Conservation (phyloP, 2,888 invertebrate genomes). For the Furcula furcula region DNA sequence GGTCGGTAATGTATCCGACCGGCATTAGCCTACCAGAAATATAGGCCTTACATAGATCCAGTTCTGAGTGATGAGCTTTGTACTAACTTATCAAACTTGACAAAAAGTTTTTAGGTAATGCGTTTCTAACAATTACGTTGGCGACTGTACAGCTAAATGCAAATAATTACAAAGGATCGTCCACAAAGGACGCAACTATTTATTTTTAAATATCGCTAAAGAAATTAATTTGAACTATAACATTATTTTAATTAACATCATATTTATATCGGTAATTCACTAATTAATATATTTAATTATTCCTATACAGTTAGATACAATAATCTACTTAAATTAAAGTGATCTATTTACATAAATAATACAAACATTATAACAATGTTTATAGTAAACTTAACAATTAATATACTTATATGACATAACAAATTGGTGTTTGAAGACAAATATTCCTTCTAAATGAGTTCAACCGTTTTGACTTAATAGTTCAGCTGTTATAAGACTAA, state of each 20-base stretch:
- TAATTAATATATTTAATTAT: conserved; percentile 36
- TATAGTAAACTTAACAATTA: conserved; percentile 72
- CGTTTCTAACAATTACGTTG: conserved; percentile 13
- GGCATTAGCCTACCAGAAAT: too few relatives aligned
- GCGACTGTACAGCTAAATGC: conserved; percentile 56
- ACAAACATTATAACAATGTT: conserved; percentile 75
- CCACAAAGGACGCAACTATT: conserved; percentile 37
- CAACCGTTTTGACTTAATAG: too few relatives aligned
- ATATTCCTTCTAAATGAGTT: too few relatives aligned
- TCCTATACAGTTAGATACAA: conserved; percentile 40
- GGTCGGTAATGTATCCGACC: too few relatives aligned
- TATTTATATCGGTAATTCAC: conserved; percentile 52
- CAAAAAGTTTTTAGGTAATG: too few relatives aligned
- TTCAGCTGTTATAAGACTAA: too few relatives aligned
- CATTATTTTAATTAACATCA: conserved; percentile 41
- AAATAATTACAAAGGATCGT: conserved; percentile 32
- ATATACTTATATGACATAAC: conserved; percentile 74
- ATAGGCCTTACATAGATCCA: too few relatives aligned
- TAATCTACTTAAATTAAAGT: conserved; percentile 55
- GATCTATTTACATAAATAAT: conserved; percentile 76
- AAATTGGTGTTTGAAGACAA: conserved; percentile 30
- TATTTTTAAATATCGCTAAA: conserved; percentile 44
- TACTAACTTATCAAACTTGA: too few relatives aligned
- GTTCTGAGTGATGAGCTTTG: too few relatives aligned
- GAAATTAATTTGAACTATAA: conserved; percentile 68